phyloP scores from a whole-genome alignment of 2,888 invertebrate species.

The Serripes groenlandicus region DNA sequence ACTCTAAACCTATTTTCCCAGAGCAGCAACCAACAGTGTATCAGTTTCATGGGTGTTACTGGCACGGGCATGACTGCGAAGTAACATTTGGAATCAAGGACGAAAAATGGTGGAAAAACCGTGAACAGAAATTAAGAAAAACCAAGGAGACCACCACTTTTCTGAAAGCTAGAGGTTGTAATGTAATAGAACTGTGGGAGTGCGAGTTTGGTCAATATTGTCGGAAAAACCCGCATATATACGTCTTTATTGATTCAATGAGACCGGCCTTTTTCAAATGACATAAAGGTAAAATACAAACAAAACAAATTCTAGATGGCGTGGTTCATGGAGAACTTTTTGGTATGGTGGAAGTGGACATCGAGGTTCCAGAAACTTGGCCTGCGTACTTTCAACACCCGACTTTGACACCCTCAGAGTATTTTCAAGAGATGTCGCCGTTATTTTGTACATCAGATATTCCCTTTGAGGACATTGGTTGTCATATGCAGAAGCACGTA shows the following conservation, averaged over 20 bases:
- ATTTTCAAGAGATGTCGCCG: slow-evolving; percentile 53
- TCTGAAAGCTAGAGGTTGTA: neutral
- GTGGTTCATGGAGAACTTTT: slow-evolving; percentile 35
- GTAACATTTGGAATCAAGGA: slow-evolving; percentile 3
- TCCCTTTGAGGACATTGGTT: slow-evolving; percentile 47
- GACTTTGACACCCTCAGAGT: slow-evolving; percentile 23
- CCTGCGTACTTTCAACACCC: slow-evolving; percentile 23
- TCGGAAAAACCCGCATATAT: slow-evolving; percentile 32
- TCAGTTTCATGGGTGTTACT: slow-evolving; percentile 61
- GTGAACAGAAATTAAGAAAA: slow-evolving; percentile 14
- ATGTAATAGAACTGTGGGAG: slow-evolving; percentile 57
- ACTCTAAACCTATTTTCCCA: neutral
- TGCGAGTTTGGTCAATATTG: slow-evolving; percentile 51
- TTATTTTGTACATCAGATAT: slow-evolving; percentile 52
- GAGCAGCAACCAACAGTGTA: slow-evolving; percentile 32
- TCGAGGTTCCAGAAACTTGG: slow-evolving; percentile 41
- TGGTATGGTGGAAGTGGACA: slow-evolving; percentile 47
- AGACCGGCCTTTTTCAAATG: slow-evolving; percentile 31
- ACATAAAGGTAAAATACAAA: slow-evolving; percentile 20
- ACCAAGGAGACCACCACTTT: slow-evolving; percentile 25
- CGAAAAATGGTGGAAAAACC: slow-evolving; percentile 6
- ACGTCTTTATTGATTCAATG: slow-evolving; percentile 34
- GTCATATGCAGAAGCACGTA: slow-evolving; percentile 51
- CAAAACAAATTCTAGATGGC: slow-evolving; percentile 32
- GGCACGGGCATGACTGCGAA: slow-evolving; percentile 33